Evolutionary conservation across 2,888 invertebrate species (phyloP).

Genomic region (Entomobrya proxima): DNA sequence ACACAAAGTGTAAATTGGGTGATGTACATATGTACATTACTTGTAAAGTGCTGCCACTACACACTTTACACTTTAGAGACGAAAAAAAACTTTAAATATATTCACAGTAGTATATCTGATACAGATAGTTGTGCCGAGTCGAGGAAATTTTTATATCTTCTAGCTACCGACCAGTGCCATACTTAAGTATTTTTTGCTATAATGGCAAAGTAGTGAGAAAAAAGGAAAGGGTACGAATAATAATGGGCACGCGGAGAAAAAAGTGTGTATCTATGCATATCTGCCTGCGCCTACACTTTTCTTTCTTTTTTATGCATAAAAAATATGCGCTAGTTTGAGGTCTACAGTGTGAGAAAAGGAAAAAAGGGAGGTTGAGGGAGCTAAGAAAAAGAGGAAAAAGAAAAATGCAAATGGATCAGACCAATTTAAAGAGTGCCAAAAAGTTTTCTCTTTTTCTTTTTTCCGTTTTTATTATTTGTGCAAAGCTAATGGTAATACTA

Average conservation of each 20-base stretch:
- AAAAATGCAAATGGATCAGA: slow-evolving; percentile 75
- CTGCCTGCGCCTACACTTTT: neutral
- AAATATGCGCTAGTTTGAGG: neutral
- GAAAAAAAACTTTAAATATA: neutral
- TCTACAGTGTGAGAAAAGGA: slow-evolving; percentile 20
- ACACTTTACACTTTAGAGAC: neutral
- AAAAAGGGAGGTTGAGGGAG: slow-evolving; percentile 36
- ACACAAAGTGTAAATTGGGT: slow-evolving; percentile 42
- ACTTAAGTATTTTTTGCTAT: slow-evolving; percentile 48
- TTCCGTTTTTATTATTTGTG: slow-evolving; percentile 49
- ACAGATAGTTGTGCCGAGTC: neutral
- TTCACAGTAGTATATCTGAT: neutral
- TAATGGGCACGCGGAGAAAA: slow-evolving; percentile 34
- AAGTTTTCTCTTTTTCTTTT: slow-evolving; percentile 67
- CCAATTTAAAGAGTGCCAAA: slow-evolving; percentile 76
- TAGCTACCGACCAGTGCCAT: neutral
- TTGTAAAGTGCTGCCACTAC: neutral
- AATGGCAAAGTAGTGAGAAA: slow-evolving; percentile 19
- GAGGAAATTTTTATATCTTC: neutral
- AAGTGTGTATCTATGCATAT: slow-evolving; percentile 4
- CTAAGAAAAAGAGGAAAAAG: slow-evolving; percentile 56
- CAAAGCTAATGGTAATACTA: slow-evolving; percentile 55
- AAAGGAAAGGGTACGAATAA: slow-evolving; percentile 32
- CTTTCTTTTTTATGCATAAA: neutral
- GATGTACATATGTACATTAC: slow-evolving; percentile 32